These are phyloP conservation scores for Hybognathus amarus DNA, from an alignment of 2,797 vertebrate species.

Conservation along the genomic window DNA sequence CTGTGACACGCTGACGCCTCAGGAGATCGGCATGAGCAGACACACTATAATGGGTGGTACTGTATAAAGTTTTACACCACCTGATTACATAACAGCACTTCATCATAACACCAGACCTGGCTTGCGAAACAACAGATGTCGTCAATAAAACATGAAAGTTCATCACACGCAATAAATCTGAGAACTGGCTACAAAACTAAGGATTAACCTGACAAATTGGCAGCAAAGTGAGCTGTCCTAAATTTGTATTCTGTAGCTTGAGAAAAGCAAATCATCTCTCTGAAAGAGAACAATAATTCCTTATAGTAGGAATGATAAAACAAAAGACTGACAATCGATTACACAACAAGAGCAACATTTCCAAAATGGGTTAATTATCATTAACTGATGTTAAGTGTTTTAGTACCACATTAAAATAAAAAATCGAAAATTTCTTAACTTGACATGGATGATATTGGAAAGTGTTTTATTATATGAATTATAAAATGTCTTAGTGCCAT, in stretches of 20 bases:
- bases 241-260: conserved; percentile 19
- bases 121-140: conserved; percentile 43
- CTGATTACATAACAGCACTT: conserved; percentile 45
- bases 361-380: neutral
- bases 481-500: neutral
- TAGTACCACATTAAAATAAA: neutral
- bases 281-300: neutral
- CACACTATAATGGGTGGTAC: conserved; percentile 16
- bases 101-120: conserved; percentile 37
- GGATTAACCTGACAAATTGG: conserved; percentile 45
- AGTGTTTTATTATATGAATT: neutral
- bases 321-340: neutral
- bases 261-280: conserved; percentile 8
- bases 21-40: conserved; percentile 30
- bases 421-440: neutral
- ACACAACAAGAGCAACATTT: neutral
- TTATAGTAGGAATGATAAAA: neutral
- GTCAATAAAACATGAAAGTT: conserved; percentile 63
- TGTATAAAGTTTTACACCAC: conserved; percentile 40
- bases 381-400: neutral
- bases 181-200: conserved; percentile 67
- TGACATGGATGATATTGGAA: neutral
- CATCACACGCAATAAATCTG: conserved; percentile 67
- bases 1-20: conserved; percentile 39
- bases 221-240: conserved; percentile 16